phyloP scores from a whole-genome alignment of 2,113 vertebrate species.

The Sardina pilchardus region DNA sequence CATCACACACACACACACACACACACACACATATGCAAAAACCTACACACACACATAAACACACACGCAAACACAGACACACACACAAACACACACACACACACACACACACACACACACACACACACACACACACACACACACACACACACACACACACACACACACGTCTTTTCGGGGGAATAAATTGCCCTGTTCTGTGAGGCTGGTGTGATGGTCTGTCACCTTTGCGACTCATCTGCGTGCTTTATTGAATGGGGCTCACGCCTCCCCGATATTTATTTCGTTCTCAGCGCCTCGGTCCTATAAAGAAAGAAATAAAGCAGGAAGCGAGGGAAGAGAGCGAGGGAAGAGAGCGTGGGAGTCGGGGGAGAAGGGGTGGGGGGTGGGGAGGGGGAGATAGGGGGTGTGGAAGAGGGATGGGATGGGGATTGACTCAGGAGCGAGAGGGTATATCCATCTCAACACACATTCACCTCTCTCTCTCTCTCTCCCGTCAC shows the following conservation, averaged over 20 bases:
- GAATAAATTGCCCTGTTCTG: constrained; percentile 59
- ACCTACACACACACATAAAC: no score
- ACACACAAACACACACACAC: not conserved
- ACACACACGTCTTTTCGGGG: constrained; percentile 46
- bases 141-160: not conserved
- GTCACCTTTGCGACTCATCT: constrained; percentile 65
- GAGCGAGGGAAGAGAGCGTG: constrained; percentile 31
- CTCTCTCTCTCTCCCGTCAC: not conserved
- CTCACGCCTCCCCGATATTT: constrained; percentile 67
- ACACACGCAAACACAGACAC: not conserved
- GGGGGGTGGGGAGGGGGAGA: not conserved
- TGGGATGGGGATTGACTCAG: not conserved
- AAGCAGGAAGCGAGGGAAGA: constrained; percentile 42
- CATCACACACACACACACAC: not conserved
- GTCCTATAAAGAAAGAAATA: constrained; percentile 53
- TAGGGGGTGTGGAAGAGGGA: not conserved
- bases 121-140: not conserved
- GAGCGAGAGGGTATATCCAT: not conserved
- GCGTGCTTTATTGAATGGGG: constrained; percentile 64
- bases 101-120: not conserved
- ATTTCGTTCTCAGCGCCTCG: constrained; percentile 60
- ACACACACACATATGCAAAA: not conserved
- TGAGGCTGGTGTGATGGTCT: constrained; percentile 63
- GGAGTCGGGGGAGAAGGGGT: constrained; percentile 30
- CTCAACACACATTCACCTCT: not conserved